Conservation (phyloP, 2,113 vertebrate species). For the Meleagris gallopavo region DNA sequence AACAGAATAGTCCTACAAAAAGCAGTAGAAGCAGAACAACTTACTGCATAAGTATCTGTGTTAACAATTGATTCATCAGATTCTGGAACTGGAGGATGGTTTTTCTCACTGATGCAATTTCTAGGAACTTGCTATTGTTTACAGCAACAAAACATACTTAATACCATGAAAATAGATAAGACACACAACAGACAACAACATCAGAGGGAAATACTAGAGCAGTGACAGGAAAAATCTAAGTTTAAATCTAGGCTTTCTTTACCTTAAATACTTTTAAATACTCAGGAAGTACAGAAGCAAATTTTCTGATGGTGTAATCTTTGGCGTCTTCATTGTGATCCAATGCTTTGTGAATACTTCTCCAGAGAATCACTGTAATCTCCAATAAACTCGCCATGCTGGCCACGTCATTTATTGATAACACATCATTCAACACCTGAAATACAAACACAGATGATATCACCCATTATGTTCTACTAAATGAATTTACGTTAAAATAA, state of each 20-base stretch:
- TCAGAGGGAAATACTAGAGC: not conserved
- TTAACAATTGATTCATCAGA: not conserved
- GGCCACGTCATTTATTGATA: slow-evolving; percentile 79
- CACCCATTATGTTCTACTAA: not conserved
- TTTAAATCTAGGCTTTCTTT: not conserved
- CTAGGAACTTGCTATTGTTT: not conserved
- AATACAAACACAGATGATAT: slow-evolving; percentile 20
- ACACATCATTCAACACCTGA: slow-evolving; percentile 80
- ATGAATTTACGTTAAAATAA: not conserved
- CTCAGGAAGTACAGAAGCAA: slow-evolving; percentile 86
- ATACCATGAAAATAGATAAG: not conserved
- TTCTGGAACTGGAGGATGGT: not conserved
- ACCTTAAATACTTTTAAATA: slow-evolving; percentile 93
- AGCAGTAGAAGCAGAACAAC: not conserved
- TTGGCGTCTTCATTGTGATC: slow-evolving; percentile 85
- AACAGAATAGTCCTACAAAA: not conserved
- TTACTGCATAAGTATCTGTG: not conserved
- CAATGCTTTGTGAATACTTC: slow-evolving; percentile 86
- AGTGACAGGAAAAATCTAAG: not conserved
- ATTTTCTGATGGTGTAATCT: slow-evolving; percentile 84
- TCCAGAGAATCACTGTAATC: slow-evolving; percentile 91
- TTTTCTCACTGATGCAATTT: not conserved
- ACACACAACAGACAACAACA: not conserved
- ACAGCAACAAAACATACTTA: not conserved
- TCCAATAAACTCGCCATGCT: slow-evolving; percentile 89